Evolutionary conservation across 2,113 vertebrate genomes (phyloP).

Genomic region (Smithornis capensis): DNA sequence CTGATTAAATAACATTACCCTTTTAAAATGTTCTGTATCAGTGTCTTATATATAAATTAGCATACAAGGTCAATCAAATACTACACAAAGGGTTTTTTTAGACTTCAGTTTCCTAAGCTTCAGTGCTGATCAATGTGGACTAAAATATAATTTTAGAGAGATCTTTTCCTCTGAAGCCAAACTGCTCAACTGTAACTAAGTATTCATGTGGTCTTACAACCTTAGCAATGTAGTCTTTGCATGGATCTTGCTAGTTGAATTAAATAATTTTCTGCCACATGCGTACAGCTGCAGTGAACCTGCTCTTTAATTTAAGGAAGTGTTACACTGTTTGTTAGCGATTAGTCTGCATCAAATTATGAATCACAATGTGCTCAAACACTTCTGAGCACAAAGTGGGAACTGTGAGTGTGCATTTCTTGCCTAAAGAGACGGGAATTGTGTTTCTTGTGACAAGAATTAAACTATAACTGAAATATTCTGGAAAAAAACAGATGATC

Average conservation of each 20-base stretch:
- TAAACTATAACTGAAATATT: not conserved
- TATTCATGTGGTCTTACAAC: not conserved
- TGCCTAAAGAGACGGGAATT: not conserved
- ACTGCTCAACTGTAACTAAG: not conserved
- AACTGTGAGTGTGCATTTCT: not conserved
- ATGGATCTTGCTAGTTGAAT: not conserved
- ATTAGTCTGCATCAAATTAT: not conserved
- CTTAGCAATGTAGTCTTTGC: not conserved
- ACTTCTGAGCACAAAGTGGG: not conserved
- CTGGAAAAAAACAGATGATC: not conserved
- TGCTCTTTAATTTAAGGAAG: not conserved
- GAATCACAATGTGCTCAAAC: not conserved
- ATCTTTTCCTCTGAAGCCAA: not conserved
- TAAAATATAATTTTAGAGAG: not conserved
- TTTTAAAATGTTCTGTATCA: not conserved
- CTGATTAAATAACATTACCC: not conserved
- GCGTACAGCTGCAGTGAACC: not conserved
- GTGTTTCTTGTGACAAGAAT: not conserved
- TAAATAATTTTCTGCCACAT: not conserved
- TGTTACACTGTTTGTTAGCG: not conserved
- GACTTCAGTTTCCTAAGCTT: not conserved
- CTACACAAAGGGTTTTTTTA: accelerated
- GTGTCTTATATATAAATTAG: not conserved
- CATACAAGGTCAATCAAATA: not conserved
- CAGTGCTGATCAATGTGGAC: not conserved